Base-by-base conservation (phyloP, 2,888 invertebrate genomes). In the Platerodrilus igneus region DNA sequence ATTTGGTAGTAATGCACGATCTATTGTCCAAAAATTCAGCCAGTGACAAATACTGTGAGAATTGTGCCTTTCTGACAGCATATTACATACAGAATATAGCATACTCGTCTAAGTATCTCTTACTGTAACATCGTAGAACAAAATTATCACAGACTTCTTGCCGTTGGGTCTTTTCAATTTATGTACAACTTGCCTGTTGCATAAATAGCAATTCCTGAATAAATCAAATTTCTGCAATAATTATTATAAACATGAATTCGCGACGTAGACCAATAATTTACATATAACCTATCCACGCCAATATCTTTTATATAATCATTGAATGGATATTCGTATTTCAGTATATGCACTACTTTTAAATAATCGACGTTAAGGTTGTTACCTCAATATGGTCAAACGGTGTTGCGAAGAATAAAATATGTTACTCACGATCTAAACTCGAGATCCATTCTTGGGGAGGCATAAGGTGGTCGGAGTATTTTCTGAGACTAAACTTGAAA, bases 71-170 rank as follows among this genome's bases (percentile, higher is more conserved):
- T 48, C 45, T 11, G 43, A 43, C 25, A 49, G 26, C 49, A 49
- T 47, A 34, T 41, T 41, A 16, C 35, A 37, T 8, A 47, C 46
- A 19, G 47, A 47, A 41, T 45, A 45, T 39, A 41, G 49, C 29
- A 33, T 35, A 11, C 28, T 28, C 5, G 38, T 41, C 14, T 10
- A 13, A 16, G 38, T 19, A 32, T 47, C 43, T 6, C 21, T 11
- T 5, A 47, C 43, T 19, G 43, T 33, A 10, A 45, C 36, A 34
- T 42, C 39, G 17, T 48, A 48, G 20, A 48, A 29, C 20, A 45
- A 39, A 18, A 46, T 35, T 8, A 32, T 28, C 14, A 17, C 35
- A n/a, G 36, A 35, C 32, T 47, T 48, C 21, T 33, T 26, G n/a
- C 33, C 32, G 15, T 25, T 16, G 13, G 37, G 26, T 7, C 39